phyloP scores from a whole-genome alignment of 2,113 vertebrate species.

The Chloebia gouldiae region DNA sequence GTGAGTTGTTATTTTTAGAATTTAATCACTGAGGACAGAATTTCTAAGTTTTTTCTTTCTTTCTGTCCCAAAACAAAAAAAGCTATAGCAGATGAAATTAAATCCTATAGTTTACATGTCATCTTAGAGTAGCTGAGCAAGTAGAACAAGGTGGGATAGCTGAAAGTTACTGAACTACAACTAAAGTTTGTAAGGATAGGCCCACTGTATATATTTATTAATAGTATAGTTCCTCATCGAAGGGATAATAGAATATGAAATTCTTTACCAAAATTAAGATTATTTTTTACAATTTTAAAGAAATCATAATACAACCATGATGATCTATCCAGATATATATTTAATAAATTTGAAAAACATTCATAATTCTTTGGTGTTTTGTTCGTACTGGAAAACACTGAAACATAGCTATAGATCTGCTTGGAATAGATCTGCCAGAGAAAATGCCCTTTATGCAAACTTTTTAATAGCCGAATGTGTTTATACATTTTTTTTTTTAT shows the following conservation, averaged over 20 bases:
- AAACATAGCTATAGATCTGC: not conserved
- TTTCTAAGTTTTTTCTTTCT: not conserved
- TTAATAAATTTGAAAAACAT: not conserved
- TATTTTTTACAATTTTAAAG: not conserved
- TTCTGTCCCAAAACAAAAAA: not conserved
- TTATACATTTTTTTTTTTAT: not conserved
- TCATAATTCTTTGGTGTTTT: not conserved
- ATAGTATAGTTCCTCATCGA: not conserved
- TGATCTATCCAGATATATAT: not conserved
- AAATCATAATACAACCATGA: not conserved
- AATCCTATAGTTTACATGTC: not conserved
- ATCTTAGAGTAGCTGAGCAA: not conserved
- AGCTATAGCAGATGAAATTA: not conserved
- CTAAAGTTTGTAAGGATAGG: not conserved
- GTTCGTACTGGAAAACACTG: not conserved
- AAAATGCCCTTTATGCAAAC: not conserved
- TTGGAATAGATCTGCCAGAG: not conserved
- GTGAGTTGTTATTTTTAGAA: not conserved
- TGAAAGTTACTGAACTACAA: not conserved
- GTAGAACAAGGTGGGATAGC: not conserved
- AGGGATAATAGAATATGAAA: constrained; percentile 6
- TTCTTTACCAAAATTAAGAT: not conserved
- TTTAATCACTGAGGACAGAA: not conserved
- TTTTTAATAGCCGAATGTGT: not conserved
- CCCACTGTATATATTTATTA: not conserved